Evolutionary conservation across 2,888 invertebrate species (phyloP), one percentile per base, ranked within the genome.

Genomic region (Petrophora chlorosata): DNA sequence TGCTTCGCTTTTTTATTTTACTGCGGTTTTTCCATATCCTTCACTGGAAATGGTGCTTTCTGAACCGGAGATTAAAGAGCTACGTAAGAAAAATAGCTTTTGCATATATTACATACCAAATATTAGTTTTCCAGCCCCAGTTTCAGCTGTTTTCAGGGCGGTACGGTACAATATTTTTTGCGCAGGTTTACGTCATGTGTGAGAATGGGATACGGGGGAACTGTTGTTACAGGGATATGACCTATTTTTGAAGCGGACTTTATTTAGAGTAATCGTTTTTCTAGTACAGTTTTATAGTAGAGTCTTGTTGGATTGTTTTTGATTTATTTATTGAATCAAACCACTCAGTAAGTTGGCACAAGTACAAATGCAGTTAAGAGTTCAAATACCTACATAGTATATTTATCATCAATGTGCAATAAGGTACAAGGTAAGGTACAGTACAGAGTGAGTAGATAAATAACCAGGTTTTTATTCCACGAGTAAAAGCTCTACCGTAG

Each of bases 221-320:
- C 74, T 76, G 72, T 82, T 78, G 76, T 71, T 70, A 78, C 75
- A 70, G 78, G 78, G 75, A 80, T 82, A 77, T 86, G 87, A 89
- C 89, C 89, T 87, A 88, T 85, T 84, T 88, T 68, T 66, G 70
- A 29, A 29, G 43, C 23, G 8, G 38, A 5, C 44, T 16, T 15
- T 8, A 15, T 3, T 9, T 0, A 68, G 65, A 69, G 67, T 68
- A 73, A 75, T 73, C 66, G 65, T 50, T 65, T 54, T 69, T 67
- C 60, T 67, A 7, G 9, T 5, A 1, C 8, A 38, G 2, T 10
- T 45, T 30, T 5, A 35, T 13, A 13, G 22, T 23, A 14, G 35
- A 32, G 30, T 7, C 4, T 19, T 4, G 4, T 1, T 19, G 19
- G 5, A 5, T 19, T 19, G n/a, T n/a, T n/a, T n/a, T n/a, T n/a